Evolutionary conservation across 2,797 vertebrate species (phyloP), one percentile per base, ranked within the genome.

Genomic region (Thalassophryne amazonica): DNA sequence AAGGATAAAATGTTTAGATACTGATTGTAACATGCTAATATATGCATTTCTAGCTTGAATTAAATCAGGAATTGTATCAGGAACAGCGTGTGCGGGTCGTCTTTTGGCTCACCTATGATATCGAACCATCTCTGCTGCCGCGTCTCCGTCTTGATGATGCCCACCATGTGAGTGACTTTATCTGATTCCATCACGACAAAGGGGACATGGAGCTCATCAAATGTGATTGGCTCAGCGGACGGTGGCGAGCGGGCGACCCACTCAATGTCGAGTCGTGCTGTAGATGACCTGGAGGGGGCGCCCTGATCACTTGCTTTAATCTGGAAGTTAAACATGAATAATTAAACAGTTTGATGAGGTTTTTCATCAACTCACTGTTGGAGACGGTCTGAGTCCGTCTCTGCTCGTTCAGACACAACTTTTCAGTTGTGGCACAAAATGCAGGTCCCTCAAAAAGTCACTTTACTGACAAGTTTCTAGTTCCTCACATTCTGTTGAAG

Each of bases 121-220:
- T 91, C 81, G 63, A 96, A 99, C 94, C 94, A 97, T 69, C 91
- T 83, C 64, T 88, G 91, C 38, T 85, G 91, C 2, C 86, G 87
- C 0, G 86, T 91, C 71, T 99, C 95, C 0, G 88, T 94, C 61
- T 91, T 90, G 87, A 98, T 91, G 77, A 98, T 91, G 25, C 96
- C 97, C 84, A 97, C 94, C 94, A 99, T 95, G 58, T 97, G 93
- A 65, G 93, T 95, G 70, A 98, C 92, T 0, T 92, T 92, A 31
- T 99, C 96, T 0, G 93, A 96, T 76, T 99, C 96, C 94, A 98
- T 96, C 75, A 97, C 92, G 0, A 94, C 92, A 0, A 97, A 97
- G 75, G 91, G 92, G 52, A 93, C 95, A 61, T 92, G 91, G 2
- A 90, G 87, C 8, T 99, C 96, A 0, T 97, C 94, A 0, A 98